Percentiles rank a stretch among this genome's conserved stretches.
Evolutionary conservation across 2,888 invertebrate species (phyloP).

Genomic region (Eristalis arbustorum): DNA sequence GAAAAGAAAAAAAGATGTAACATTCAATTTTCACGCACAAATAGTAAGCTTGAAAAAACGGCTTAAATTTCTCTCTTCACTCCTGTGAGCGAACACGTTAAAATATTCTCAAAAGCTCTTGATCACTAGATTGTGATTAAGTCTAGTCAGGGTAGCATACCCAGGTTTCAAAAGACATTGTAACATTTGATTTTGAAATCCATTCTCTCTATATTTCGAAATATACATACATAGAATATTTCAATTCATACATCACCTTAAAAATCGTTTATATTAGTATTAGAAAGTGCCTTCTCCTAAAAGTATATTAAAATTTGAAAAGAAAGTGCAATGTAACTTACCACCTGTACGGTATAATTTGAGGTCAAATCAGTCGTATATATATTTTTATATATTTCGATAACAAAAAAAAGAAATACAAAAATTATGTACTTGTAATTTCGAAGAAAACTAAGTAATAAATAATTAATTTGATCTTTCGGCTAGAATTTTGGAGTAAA

Average conservation of each 20-base stretch:
- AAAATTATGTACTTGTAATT: constrained; percentile 54
- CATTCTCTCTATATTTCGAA: too few species aligned
- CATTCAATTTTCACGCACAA: too few species aligned
- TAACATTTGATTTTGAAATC: too few species aligned
- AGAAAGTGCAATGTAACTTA: constrained; percentile 22
- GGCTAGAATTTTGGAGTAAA: constrained; percentile 74
- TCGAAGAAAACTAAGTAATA: constrained; percentile 1
- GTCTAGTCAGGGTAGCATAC: not conserved
- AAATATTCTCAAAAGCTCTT: too few species aligned
- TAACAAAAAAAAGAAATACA: constrained; percentile 37
- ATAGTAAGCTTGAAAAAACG: too few species aligned
- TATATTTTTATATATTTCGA: constrained; percentile 71
- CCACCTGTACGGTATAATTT: constrained; percentile 30
- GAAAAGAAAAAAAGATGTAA: too few species aligned
- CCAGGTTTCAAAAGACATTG: not conserved
- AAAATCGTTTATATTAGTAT: constrained; percentile 8
- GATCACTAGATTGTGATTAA: too few species aligned
- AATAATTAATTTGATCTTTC: constrained; percentile 73
- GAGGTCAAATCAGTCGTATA: constrained; percentile 66
- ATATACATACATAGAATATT: not conserved
- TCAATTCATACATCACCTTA: not conserved
- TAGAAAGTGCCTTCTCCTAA: constrained; percentile 74
- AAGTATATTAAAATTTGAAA: constrained; percentile 3
- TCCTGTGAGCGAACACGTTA: too few species aligned
- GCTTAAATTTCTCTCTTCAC: too few species aligned